Evolutionary conservation across 1,140 invertebrate genomes (phyloP), one percentile per base, ranked within the genome.

Genomic region (Rhopalosiphum maidis): DNA sequence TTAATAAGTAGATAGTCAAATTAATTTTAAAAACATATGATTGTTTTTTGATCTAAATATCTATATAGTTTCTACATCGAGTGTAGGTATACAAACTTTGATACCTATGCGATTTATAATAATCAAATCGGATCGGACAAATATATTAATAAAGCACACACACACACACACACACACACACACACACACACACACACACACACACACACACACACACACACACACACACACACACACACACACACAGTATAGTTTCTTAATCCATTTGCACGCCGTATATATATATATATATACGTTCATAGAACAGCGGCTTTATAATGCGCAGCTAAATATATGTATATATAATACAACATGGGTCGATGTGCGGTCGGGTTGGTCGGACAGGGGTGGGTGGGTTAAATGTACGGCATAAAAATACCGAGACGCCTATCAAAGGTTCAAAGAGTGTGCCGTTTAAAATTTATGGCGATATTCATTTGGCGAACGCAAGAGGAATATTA

Each of bases 351-450:
- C 3, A 23, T 18, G 60, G 60, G n/a, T 77, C 30, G 15, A 30
- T n/a, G 30, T 35, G 30, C 18, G 60, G 30, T n/a, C 2, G 55
- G 9, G 3, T n/a, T n/a, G n/a, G 60, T 23, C n/a, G 30, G 60
- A 21, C 30, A 18, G 60, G 60, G 30, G 60, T 77, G n/a, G 60
- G 60, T 77, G 60, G 60, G 60, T 77, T 77, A 77, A 77, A 77
- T 77, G 60, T n/a, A 48, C n/a, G 60, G 68, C 90, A 91, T 91
- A 82, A 82, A 91, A 91, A 91, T 91, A 91, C 90, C 90, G 60
- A 91, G 90, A 91, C 90, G 90, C 90, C 68, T 91, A 91, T 91
- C 90, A 82, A 91, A 91, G 90, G 90, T 91, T 82, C 60, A 91
- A 91, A 82, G 90, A 82, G 90, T 77, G 30, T 35, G 60, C 90